Evolutionary conservation across 2,888 invertebrate species (phyloP), one percentile per base, ranked within the genome.

Genomic region (Dinocampus coccinellae): DNA sequence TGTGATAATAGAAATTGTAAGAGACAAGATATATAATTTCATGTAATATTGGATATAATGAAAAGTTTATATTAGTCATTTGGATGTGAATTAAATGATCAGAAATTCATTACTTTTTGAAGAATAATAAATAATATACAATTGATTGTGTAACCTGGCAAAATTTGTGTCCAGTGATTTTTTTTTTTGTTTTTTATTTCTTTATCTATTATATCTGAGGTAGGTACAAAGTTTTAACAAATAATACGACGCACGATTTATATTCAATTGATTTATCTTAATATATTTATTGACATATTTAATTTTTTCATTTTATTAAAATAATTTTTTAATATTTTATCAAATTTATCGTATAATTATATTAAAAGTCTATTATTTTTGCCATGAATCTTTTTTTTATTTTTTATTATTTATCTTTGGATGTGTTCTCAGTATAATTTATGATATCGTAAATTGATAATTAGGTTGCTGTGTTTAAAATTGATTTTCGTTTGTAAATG

Each of bases 371-470:
- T 29, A 29, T 29, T 29, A 36, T 36, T 9, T 36, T 16, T 6
- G 16, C 47, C 47, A 39, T 68, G 29, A 42, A 29, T 22, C 53
- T 53, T 13, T 16, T 47, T 34, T 7, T n/a, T n/a, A 7, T 11
- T 22, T 26, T 22, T 69, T 42, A 34, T 66, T 66, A 61, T 61
- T 61, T 61, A 66, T 39, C 60, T n/a, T n/a, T 61, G 58, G 60
- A 60, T 61, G 53, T 26, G 36, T 36, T 64, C 42, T 55, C 65
- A 55, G 42, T 20, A 75, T 72, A 73, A 75, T 78, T 78, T 76
- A 76, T 74, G 76, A 75, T 76, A 78, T 75, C 72, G 73, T 74
- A 82, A 83, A 84, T 82, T 82, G 79, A 83, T 84, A 82, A 83
- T 83, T 82, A 82, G 75, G 69, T 75, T 75, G 74, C 71, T 42